phyloP scores from a whole-genome alignment of 1,140 invertebrate genomes.

The Listronotus bonariensis region DNA sequence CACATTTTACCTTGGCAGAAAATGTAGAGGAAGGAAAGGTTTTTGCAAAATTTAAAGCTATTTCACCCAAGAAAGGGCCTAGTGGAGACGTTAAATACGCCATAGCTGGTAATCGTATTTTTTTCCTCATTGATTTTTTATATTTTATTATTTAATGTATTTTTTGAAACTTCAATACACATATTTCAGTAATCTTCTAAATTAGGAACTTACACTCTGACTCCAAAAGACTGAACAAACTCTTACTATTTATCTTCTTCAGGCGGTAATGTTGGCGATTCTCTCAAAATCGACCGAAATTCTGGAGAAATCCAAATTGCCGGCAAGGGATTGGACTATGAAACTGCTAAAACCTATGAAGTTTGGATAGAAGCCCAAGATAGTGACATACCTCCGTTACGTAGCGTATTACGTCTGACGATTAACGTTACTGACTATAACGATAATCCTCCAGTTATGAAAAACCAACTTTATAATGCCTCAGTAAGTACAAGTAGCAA shows the following conservation, averaged over 20 bases:
- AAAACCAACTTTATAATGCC: constrained; percentile 79
- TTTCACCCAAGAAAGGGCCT: constrained; percentile 73
- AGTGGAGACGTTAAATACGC: constrained; percentile 73
- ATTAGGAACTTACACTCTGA: no score
- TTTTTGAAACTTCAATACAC: no score
- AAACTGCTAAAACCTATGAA: constrained; percentile 81
- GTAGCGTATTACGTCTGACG: constrained; percentile 74
- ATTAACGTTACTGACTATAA: constrained; percentile 91
- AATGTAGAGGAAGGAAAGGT: constrained; percentile 74
- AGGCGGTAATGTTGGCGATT: constrained; percentile 84
- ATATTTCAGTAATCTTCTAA: no score
- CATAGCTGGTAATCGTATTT: constrained; percentile 67
- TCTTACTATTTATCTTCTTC: neutral
- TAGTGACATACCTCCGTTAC: constrained; percentile 77
- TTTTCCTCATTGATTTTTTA: no score
- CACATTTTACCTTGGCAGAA: constrained; percentile 78
- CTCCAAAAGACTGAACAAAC: no score
- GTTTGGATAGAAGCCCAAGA: constrained; percentile 93
- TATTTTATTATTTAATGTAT: no score
- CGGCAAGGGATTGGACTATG: constrained; percentile 83
- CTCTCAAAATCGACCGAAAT: constrained; percentile 77
- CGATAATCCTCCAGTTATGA: constrained; percentile 87
- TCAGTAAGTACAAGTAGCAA: constrained; percentile 58
- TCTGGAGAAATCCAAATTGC: constrained; percentile 80
- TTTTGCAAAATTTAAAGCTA: constrained; percentile 72